phyloP scores from a whole-genome alignment of 2,113 vertebrate genomes.

The Pyrgilauda ruficollis region DNA sequence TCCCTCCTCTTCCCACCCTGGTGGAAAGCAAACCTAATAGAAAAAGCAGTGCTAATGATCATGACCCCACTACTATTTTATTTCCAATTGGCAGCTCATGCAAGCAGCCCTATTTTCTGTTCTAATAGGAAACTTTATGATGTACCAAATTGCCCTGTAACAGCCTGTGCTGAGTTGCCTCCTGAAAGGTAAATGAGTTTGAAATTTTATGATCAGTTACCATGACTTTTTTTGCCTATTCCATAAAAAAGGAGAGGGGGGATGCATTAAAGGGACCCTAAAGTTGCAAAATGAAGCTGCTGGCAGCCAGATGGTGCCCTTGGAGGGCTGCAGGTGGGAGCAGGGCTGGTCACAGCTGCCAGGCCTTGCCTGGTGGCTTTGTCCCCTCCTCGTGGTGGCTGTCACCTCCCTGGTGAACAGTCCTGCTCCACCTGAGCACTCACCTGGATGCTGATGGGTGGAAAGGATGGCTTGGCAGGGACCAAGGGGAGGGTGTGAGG shows the following conservation, averaged over 20 bases:
- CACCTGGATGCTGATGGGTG: not conserved
- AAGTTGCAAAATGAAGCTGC: not conserved
- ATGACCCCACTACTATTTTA: constrained; percentile 18
- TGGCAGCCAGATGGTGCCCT: not conserved
- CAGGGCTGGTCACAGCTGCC: not conserved
- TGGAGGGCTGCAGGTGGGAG: not conserved
- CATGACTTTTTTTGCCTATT: constrained; percentile 1
- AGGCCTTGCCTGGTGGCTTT: fast-evolving
- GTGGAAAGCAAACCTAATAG: not conserved
- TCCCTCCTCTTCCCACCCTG: not conserved
- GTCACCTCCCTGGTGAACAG: not conserved
- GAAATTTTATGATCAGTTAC: constrained; percentile 50
- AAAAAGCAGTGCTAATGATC: constrained; percentile 17
- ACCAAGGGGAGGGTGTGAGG: not conserved
- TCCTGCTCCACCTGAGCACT: not conserved
- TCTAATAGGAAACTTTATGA: constrained; percentile 57
- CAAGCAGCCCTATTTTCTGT: constrained; percentile 46
- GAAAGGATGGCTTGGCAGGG: not conserved
- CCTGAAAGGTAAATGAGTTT: constrained; percentile 58
- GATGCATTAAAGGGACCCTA: not conserved
- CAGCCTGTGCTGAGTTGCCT: constrained; percentile 19
- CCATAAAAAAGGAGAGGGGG: not conserved
- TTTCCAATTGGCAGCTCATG: constrained; percentile 61
- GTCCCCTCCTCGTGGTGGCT: not conserved
- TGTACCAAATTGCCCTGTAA: constrained; percentile 59